phyloP scores from a whole-genome alignment of 2,113 vertebrate species.

The Ctenodactylus gundi region DNA sequence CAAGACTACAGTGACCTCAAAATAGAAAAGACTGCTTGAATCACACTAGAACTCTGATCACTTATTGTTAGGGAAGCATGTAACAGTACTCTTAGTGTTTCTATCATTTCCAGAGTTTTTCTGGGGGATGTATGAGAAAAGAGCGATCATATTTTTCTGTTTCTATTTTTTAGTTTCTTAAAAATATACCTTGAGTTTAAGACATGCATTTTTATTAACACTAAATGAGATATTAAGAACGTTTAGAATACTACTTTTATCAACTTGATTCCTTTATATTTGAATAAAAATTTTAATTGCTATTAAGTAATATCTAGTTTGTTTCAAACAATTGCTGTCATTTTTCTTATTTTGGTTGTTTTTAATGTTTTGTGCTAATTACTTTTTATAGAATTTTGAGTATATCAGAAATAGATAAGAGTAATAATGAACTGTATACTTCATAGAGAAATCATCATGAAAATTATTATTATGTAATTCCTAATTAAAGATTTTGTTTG shows the following conservation, averaged over 20 bases:
- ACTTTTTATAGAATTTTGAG: slow-evolving; percentile 1
- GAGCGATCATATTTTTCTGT: neutral
- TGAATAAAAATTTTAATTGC: neutral
- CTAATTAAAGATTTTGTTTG: too few relatives aligned
- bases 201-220: neutral
- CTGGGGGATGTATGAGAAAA: neutral
- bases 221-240: neutral
- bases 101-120: neutral
- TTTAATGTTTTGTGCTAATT: neutral
- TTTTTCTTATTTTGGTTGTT: neutral
- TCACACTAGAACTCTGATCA: neutral
- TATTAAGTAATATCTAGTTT: neutral
- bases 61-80: neutral
- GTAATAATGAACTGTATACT: neutral
- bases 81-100: neutral
- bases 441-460: neutral
- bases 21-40: neutral
- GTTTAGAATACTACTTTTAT: neutral
- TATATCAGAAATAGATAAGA: neutral
- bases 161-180: slow-evolving; percentile 14
- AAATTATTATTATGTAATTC: too few relatives aligned
- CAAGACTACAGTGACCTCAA: neutral
- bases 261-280: neutral
- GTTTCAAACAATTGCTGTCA: neutral
- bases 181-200: slow-evolving; percentile 11